Percentiles rank a stretch among this genome's conserved stretches.
phyloP scores from a whole-genome alignment of 2,113 vertebrate genomes.

The Nannobrachium achirus region DNA sequence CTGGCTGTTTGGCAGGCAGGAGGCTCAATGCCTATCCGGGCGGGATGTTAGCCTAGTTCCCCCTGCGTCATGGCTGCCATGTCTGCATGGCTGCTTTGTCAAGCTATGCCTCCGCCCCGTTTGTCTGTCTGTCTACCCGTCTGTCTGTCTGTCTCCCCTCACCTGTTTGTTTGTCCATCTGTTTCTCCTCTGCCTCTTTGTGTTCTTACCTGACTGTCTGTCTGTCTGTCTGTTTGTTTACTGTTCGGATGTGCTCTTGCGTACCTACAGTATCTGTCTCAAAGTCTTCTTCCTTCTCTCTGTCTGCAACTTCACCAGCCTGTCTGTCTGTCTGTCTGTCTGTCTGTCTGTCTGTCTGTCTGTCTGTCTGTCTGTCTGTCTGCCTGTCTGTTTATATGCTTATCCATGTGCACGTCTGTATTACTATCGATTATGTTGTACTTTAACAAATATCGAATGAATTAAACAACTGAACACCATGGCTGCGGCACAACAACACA shows the following conservation, averaged over 20 bases:
- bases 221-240: not conserved
- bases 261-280: too few relatives aligned
- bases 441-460: too few relatives aligned
- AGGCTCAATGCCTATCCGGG: conserved; percentile 1
- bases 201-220: not conserved
- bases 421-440: too few relatives aligned
- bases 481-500: too few relatives aligned
- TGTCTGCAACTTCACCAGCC: not conserved
- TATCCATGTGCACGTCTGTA: too few relatives aligned
- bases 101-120: not conserved
- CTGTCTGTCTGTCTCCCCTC: conserved; percentile 3
- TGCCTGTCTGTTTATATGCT: not conserved
- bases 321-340: not conserved
- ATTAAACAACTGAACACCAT: too few relatives aligned
- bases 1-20: too few relatives aligned
- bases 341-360: not conserved
- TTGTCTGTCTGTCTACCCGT: conserved; percentile 23
- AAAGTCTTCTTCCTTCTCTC: too few relatives aligned
- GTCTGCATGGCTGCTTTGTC: not conserved
- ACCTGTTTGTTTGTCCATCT: not conserved
- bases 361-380: not conserved
- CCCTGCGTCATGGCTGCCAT: not conserved
- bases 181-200: not conserved
- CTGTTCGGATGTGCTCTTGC: too few relatives aligned
- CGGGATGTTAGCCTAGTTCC: conserved; percentile 1